Evolutionary conservation across 2,888 invertebrate species (phyloP).

Genomic region (Trichopria drosophilae): DNA sequence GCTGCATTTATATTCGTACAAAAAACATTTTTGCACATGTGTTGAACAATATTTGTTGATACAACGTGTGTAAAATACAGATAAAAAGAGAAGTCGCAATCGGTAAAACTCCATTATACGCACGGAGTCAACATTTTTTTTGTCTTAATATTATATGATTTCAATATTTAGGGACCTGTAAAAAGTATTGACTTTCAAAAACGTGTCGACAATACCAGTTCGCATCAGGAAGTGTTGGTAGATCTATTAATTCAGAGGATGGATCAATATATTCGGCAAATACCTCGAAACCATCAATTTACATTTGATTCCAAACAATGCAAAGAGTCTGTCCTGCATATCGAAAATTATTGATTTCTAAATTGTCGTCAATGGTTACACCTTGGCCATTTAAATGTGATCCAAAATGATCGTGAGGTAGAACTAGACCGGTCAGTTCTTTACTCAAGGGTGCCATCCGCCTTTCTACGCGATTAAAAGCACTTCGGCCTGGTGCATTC

Average conservation of each 20-base stretch:
- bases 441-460: slow-evolving; percentile 42
- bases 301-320: slow-evolving; percentile 45
- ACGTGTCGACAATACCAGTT: slow-evolving; percentile 39
- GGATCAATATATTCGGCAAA: slow-evolving; percentile 26
- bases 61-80: too few relatives aligned
- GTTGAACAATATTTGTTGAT: too few relatives aligned
- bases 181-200: slow-evolving; percentile 40
- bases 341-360: slow-evolving; percentile 49
- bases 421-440: slow-evolving; percentile 41
- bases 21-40: too few relatives aligned
- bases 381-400: slow-evolving; percentile 43
- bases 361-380: slow-evolving; percentile 42
- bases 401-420: slow-evolving; percentile 44
- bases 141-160: too few relatives aligned
- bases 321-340: slow-evolving; percentile 46
- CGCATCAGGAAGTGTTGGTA: slow-evolving; percentile 30
- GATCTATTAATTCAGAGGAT: slow-evolving; percentile 36
- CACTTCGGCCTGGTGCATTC: slow-evolving; percentile 38
- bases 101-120: too few relatives aligned
- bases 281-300: slow-evolving; percentile 40
- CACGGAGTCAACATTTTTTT: too few relatives aligned
- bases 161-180: slow-evolving; percentile 36
- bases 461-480: too few relatives aligned
- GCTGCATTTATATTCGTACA: too few relatives aligned
- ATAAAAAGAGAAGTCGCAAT: too few relatives aligned